Conservation (phyloP, 2,888 invertebrate genomes). For the Chelonus formosanus region DNA sequence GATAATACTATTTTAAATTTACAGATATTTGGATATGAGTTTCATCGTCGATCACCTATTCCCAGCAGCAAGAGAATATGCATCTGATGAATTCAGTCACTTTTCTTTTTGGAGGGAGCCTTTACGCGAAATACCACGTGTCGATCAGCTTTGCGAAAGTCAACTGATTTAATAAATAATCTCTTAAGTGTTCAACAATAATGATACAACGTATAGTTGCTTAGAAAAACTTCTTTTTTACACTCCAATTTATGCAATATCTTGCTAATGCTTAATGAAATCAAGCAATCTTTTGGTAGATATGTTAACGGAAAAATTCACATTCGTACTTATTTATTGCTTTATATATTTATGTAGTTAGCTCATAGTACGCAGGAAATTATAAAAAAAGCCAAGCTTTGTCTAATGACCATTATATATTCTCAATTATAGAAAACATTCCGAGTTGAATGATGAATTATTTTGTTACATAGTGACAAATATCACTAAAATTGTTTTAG, state of each 20-base stretch:
- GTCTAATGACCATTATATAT: conserved; percentile 2
- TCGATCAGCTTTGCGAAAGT: conserved; percentile 47
- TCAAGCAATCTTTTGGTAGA: not conserved
- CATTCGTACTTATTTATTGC: conserved; percentile 20
- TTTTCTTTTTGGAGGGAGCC: conserved; percentile 96
- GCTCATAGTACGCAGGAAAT: conserved; percentile 8
- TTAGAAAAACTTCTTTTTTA: not conserved
- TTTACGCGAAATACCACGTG: conserved; percentile 69
- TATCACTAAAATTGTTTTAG: conserved; percentile 8
- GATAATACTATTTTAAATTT: conserved; percentile 51
- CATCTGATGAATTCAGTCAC: conserved; percentile 79
- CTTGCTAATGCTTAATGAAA: no score
- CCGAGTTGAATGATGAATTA: conserved; percentile 19
- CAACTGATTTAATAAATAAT: conserved; percentile 42
- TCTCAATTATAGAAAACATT: conserved; percentile 21
- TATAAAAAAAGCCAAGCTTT: conserved; percentile 1
- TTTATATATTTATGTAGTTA: conserved; percentile 17
- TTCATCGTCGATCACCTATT: conserved; percentile 96
- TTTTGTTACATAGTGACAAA: conserved; percentile 15
- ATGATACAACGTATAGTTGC: conserved; percentile 13
- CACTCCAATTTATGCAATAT: no score
- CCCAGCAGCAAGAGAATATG: conserved; percentile 77
- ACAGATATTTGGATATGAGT: conserved; percentile 93
- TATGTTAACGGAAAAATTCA: conserved; percentile 1
- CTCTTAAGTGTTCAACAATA: not conserved